phyloP scores from a whole-genome alignment of 2,888 invertebrate genomes.

The Prenolepis imparis region DNA sequence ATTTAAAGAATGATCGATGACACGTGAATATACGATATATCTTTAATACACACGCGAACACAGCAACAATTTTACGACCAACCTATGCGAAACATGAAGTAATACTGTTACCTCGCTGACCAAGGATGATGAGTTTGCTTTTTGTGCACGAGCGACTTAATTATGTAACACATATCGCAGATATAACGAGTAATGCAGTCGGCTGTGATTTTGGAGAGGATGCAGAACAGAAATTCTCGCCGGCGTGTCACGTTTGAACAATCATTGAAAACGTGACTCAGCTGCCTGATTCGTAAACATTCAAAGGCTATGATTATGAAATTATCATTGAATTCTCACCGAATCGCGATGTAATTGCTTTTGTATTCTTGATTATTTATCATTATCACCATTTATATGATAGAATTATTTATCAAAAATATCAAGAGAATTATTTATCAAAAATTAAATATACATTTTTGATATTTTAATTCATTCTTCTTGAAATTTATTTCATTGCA shows the following conservation, averaged over 20 bases:
- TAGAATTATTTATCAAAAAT: no score
- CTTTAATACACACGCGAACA: neutral
- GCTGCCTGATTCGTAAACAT: slow-evolving; percentile 8
- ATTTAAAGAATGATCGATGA: neutral
- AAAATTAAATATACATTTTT: no score
- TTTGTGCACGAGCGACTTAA: neutral
- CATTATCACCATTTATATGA: no score
- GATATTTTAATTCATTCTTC: neutral
- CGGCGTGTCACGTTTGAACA: neutral
- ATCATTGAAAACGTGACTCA: slow-evolving; percentile 32
- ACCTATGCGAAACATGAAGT: neutral
- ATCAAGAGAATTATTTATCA: no score
- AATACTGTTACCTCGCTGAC: neutral
- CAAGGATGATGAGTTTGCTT: neutral
- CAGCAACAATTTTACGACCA: no score
- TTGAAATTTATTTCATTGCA: neutral
- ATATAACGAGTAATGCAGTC: slow-evolving; percentile 15
- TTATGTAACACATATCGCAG: neutral
- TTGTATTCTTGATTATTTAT: neutral
- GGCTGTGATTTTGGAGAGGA: neutral
- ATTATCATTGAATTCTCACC: neutral
- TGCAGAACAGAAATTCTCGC: neutral
- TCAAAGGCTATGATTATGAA: neutral
- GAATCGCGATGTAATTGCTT: neutral
- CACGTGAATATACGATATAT: neutral